Conservation (phyloP, 2,113 vertebrate genomes). For the Alligator sinensis region DNA sequence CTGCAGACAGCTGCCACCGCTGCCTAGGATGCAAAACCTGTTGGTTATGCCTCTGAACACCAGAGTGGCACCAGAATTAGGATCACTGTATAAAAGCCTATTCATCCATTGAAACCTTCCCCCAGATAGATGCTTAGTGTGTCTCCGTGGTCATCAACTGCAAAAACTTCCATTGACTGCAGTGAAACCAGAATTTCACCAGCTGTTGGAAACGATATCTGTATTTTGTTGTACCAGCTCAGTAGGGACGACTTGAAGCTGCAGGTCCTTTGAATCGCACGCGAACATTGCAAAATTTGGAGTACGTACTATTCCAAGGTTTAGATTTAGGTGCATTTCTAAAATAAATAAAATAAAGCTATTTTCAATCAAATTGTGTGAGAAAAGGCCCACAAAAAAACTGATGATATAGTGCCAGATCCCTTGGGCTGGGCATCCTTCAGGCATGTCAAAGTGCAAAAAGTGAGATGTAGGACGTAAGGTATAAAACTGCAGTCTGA, state of each 20-base stretch:
- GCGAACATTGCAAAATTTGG: background rate
- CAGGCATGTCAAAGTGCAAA: constrained; percentile 15
- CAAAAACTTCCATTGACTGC: background rate
- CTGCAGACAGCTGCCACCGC: too few species aligned
- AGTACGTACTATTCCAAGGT: background rate
- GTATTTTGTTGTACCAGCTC: background rate
- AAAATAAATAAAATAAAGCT: background rate
- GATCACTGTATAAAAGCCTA: background rate
- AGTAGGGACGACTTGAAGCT: background rate
- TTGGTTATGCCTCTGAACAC: background rate
- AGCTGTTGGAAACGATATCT: background rate
- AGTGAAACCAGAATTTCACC: background rate
- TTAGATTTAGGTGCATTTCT: background rate
- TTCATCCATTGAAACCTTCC: background rate
- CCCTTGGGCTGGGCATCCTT: background rate
- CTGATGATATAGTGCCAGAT: constrained; percentile 20
- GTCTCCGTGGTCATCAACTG: background rate
- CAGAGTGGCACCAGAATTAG: background rate
- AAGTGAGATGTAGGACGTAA: background rate
- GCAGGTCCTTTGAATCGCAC: background rate
- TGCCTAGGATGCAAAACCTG: too few species aligned
- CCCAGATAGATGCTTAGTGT: background rate
- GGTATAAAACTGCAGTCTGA: background rate
- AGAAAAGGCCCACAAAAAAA: background rate
- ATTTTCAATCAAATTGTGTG: background rate